Evolutionary conservation across 1,140 invertebrate genomes (phyloP).

Genomic region (Branchinecta lynchi): DNA sequence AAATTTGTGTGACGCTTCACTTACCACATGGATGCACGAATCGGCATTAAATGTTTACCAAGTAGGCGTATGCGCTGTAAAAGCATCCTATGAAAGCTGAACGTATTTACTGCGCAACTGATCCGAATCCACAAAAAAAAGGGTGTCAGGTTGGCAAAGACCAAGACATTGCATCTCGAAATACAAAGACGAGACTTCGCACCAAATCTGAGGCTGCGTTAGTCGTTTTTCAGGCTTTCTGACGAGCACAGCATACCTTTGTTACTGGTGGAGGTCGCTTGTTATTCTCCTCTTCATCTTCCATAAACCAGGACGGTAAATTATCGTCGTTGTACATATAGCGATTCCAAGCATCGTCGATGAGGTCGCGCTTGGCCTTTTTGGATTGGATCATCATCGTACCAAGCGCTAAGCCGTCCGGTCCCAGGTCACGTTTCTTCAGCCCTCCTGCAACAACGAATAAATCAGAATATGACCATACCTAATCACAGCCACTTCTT

Average conservation of each 20-base stretch:
- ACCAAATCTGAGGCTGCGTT: too few relatives aligned
- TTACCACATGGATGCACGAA: too few relatives aligned
- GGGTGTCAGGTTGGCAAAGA: too few relatives aligned
- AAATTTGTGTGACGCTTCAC: too few relatives aligned
- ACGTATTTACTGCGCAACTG: too few relatives aligned
- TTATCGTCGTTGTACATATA: conserved; percentile 73
- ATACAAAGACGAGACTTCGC: too few relatives aligned
- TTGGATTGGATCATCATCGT: conserved; percentile 65
- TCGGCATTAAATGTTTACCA: too few relatives aligned
- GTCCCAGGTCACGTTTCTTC: conserved; percentile 58
- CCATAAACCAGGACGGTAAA: conserved; percentile 88
- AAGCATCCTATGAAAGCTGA: too few relatives aligned
- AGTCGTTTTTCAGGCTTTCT: too few relatives aligned
- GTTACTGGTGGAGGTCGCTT: conserved; percentile 57
- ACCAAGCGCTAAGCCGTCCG: conserved; percentile 72
- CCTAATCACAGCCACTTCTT: conserved; percentile 5
- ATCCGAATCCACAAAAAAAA: too few relatives aligned
- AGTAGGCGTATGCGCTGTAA: too few relatives aligned
- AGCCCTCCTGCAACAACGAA: conserved; percentile 28
- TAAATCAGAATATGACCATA: conserved; percentile 18
- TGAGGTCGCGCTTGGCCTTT: conserved; percentile 66
- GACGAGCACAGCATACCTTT: conserved; percentile 36
- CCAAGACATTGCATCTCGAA: too few relatives aligned
- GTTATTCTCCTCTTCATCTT: conserved; percentile 87
- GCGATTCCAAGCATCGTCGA: conserved; percentile 78